A percentile compares a stretch with the other conserved stretches of the same genome.
Evolutionary conservation across 2,113 vertebrate species (phyloP).

Genomic region (Donacobius atricapilla): DNA sequence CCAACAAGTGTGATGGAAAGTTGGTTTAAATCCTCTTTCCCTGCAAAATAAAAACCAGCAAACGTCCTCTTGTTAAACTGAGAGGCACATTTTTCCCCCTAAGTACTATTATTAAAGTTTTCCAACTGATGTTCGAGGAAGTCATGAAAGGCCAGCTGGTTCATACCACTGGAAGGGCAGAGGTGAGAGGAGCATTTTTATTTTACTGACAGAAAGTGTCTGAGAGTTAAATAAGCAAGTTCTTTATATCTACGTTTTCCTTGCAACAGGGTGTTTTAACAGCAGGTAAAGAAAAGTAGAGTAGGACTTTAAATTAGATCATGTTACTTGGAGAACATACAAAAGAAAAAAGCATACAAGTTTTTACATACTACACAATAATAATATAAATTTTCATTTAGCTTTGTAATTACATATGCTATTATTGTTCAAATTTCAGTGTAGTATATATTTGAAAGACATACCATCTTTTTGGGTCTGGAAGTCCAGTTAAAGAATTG

Average conservation of each 20-base stretch:
- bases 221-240: not conserved
- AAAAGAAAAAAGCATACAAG: not conserved
- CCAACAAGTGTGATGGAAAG: slow-evolving; percentile 76
- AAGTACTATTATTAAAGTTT: slow-evolving; percentile 1
- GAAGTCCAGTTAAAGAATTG: not conserved
- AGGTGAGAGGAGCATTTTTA: not conserved
- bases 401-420: not conserved
- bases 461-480: not conserved
- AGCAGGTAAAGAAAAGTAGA: not conserved
- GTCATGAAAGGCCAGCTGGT: slow-evolving; percentile 70
- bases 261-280: not conserved
- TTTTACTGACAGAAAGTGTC: not conserved
- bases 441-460: not conserved
- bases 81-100: not conserved
- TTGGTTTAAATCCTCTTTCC: slow-evolving; percentile 84
- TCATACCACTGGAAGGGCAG: slow-evolving; percentile 11
- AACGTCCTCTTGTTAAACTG: slow-evolving; percentile 74
- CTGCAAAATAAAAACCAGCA: slow-evolving; percentile 74
- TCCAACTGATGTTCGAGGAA: slow-evolving; percentile 40
- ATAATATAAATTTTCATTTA: not conserved
- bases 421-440: not conserved
- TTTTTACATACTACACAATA: not conserved
- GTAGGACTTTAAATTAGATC: not conserved
- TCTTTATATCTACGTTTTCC: not conserved
- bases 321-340: not conserved